Percentiles rank a stretch among this genome's conserved stretches.
Evolutionary conservation across 2,113 vertebrate genomes (phyloP).

Genomic region (Myotis yumanensis): DNA sequence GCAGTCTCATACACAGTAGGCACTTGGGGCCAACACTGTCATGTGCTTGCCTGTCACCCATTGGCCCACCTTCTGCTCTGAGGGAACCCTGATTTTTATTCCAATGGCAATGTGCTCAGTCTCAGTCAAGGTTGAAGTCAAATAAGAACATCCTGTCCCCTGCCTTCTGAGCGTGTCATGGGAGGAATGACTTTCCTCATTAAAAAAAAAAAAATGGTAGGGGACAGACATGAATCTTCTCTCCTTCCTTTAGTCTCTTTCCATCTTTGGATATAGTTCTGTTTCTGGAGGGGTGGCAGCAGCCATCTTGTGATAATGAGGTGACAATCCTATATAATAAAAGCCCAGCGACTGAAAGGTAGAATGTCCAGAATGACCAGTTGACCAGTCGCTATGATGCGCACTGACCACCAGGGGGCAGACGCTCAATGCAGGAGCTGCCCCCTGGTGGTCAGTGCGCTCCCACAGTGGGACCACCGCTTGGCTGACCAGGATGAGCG

Average conservation of each 20-base stretch:
- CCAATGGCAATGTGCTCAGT: background rate
- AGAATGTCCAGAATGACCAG: no score
- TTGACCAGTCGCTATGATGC: no score
- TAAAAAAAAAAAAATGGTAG: background rate
- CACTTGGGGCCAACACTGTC: background rate
- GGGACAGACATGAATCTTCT: background rate
- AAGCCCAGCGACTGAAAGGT: no score
- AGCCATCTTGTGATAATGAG: background rate
- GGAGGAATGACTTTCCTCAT: background rate
- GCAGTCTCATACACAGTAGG: background rate
- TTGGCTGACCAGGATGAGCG: no score
- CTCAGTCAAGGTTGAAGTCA: background rate
- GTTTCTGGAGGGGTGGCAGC: background rate
- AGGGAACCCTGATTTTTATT: slow-evolving; percentile 22
- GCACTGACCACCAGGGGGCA: no score
- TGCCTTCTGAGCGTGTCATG: slow-evolving; percentile 3
- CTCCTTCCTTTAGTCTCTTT: background rate
- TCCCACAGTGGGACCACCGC: no score
- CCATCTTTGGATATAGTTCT: background rate
- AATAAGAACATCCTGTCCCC: background rate
- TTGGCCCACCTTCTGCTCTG: background rate
- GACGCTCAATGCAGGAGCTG: no score
- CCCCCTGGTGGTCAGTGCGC: no score
- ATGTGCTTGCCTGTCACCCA: background rate
- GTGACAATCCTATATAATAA: background rate